Evolutionary conservation across 2,888 invertebrate genomes (phyloP), one percentile per base, ranked within the genome.

Genomic region (Bombylius major): DNA sequence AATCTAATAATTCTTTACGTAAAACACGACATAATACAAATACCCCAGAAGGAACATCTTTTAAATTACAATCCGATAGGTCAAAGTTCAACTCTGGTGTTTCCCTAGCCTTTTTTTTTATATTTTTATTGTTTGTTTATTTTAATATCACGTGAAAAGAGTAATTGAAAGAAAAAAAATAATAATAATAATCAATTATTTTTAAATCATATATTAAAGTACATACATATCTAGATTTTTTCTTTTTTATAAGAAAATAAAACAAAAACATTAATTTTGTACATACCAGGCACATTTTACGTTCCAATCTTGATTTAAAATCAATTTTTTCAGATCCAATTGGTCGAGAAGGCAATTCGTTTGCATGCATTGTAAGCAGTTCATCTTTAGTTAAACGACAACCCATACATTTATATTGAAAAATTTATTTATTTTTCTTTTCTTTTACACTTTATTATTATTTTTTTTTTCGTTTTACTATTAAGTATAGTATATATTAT

Each of bases 1-100:
- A 73, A 69, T 78, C 78, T 61, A 89, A 71, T 58, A 76, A 74
- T 67, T 86, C 83, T 75, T 91, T 92, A 62, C 89, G 80, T 67
- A 88, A 84, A 48, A 91, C 89, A 73, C 85, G 84, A 70, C 90
- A 89, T 57, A 89, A 75, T 36, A 87, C 83, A 73, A 82, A 91
- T 55, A 89, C 84, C 59, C 89, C 88, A 58, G 83, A 77, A 46
- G 91, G 90, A 54, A 91, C 82, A 66, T 75, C 79, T 63, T 80
- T 80, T 56, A 91, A 73, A 67, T 83, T 82, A 72, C 91, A 91
- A 62, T 84, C 84, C 6, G 89, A 86, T 59, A 91, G 71, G 72
- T 91, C 90, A 72, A 88, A 90, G 58, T 82, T 78, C 55, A 86
- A 82, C 70, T 89, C 90, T 39, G 90, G 91, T 62, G 83, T 86